Conservation (phyloP, 1,140 invertebrate genomes). For the Aphidius ervi region DNA sequence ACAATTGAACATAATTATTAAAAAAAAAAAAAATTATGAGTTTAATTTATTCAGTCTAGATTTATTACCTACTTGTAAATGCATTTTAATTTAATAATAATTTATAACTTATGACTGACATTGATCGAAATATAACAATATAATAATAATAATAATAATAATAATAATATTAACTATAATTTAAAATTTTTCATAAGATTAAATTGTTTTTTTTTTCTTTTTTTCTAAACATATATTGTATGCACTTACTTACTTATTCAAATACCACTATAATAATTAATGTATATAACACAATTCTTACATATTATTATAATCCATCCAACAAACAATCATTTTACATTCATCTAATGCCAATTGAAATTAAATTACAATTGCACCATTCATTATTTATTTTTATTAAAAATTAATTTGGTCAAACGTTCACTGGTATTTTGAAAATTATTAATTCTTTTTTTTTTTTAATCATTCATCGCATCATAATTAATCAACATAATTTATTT, state of each 20-base stretch:
- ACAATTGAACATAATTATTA: neutral
- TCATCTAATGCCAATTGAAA: no score
- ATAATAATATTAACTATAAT: no score
- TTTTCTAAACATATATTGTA: conserved; percentile 7
- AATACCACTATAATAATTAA: conserved; percentile 6
- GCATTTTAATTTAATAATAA: conserved; percentile 8
- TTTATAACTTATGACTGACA: conserved; percentile 17
- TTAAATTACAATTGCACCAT: conserved; percentile 11
- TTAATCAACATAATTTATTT: no score
- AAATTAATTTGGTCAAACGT: conserved; percentile 12
- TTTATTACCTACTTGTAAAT: conserved; percentile 20
- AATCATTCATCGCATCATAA: no score
- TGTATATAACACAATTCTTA: neutral
- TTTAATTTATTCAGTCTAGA: conserved; percentile 24
- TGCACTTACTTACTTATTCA: neutral
- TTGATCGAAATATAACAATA: conserved; percentile 5
- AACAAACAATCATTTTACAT: no score
- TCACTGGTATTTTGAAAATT: neutral
- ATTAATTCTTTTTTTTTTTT: neutral
- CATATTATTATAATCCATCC: no score
- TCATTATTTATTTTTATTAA: conserved; percentile 8
- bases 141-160: no score
- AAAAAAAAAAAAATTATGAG: conserved; percentile 1
- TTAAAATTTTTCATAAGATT: neutral
- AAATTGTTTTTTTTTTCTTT: conserved; percentile 12